Evolutionary conservation across 53 echinoderm and acorn worm genomes (phyloP), one percentile per base, ranked within the genome.

Genomic region (Antedon mediterranea): DNA sequence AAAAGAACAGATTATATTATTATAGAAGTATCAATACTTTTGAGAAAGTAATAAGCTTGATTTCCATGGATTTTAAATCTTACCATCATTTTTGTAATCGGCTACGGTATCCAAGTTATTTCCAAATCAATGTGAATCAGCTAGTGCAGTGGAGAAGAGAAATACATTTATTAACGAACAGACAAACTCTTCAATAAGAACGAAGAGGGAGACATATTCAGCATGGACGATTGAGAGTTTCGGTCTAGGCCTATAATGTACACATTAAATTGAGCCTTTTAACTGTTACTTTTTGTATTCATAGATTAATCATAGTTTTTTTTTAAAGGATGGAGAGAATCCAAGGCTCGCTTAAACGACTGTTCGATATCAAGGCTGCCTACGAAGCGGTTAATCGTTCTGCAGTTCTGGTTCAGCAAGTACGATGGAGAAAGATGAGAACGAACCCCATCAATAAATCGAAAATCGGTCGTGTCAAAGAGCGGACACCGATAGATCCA

Each of bases 351-450:
- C 57, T 57, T 57, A 26, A 3, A 57, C 57, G 57, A 26, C 26
- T 57, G 7, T 23, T 57, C 9, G 57, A 57, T 57, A 57, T 23
- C 57, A 57, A 57, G 57, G 57, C 57, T 6, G 23, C 57, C 23
- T 57, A 57, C 23, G 57, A 57, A 57, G 57, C 57, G 15, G 23
- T 57, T 26, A 57, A 57, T 26, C 57, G 57, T 15, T 57, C 57
- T 57, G 57, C 57, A 57, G 57, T 57, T 6, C 57, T 18, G 9
- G 57, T 57, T 26, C 57, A 57, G 77, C 76, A 28, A 72, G 88
- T 92, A 43, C 79, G 93, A 74, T 92, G 93, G 93, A 43, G 93
- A 76, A 92, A 92, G 78, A 74, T 74, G 73, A 75, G 93, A 81
- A 89, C 87, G 31, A 85, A 85, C 74, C 93, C 93, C 8, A 87